phyloP scores from a whole-genome alignment of 2,888 invertebrate species.

The Acrobasis repandana region DNA sequence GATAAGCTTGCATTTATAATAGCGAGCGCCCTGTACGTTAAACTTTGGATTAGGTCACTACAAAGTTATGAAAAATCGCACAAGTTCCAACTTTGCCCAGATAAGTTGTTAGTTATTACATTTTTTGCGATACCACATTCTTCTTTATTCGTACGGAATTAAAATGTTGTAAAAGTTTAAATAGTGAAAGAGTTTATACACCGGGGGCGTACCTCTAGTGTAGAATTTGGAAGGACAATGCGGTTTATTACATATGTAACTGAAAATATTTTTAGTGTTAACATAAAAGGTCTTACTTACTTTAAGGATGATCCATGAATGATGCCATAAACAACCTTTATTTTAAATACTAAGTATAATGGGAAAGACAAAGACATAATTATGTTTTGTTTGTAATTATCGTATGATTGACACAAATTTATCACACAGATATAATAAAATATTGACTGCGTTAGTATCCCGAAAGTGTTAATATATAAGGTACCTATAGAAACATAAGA shows the following conservation, averaged over 20 bases:
- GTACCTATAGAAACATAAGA: too few species aligned
- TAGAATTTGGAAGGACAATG: not conserved
- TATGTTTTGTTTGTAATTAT: too few species aligned
- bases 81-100: conserved; percentile 56
- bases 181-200: conserved; percentile 11
- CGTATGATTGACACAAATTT: too few species aligned
- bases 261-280: not conserved
- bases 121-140: conserved; percentile 29
- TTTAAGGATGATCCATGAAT: too few species aligned
- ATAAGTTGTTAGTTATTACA: conserved; percentile 57
- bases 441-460: too few species aligned
- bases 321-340: too few species aligned
- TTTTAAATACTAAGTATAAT: too few species aligned
- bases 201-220: too few species aligned
- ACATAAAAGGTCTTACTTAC: not conserved
- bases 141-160: conserved; percentile 35
- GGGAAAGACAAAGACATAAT: too few species aligned
- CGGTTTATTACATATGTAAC: not conserved
- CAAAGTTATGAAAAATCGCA: conserved; percentile 64
- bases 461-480: too few species aligned
- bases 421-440: too few species aligned
- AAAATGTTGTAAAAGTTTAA: conserved; percentile 34
- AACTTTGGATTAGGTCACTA: conserved; percentile 47
- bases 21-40: conserved; percentile 36
- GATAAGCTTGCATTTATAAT: conserved; percentile 15